Conservation (phyloP, 2,113 vertebrate genomes). For the Notechis scutatus region DNA sequence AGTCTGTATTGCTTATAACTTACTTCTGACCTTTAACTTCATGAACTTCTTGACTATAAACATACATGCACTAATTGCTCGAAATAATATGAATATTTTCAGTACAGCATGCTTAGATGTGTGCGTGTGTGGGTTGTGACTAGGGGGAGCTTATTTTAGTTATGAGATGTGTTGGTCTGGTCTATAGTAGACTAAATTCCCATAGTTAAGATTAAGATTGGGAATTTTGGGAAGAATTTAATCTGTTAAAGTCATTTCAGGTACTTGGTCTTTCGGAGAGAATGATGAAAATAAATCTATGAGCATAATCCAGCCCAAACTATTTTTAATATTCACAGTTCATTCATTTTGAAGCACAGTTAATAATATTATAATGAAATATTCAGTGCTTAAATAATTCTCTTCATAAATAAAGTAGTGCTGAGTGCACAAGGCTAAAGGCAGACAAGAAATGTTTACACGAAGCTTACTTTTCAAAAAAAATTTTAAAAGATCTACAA, state of each 20-base stretch:
- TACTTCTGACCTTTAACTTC: background rate
- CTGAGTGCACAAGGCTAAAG: background rate
- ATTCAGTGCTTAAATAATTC: background rate
- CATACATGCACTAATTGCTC: background rate
- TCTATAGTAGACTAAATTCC: background rate
- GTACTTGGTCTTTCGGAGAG: background rate
- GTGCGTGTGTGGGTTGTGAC: background rate
- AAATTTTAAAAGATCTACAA: conserved; percentile 9
- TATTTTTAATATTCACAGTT: conserved; percentile 10
- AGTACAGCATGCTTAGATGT: background rate
- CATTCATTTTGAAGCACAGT: background rate
- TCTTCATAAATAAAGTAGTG: background rate
- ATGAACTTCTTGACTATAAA: background rate
- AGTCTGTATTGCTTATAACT: background rate
- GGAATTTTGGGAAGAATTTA: background rate
- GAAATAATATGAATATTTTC: background rate
- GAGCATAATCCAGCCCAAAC: background rate
- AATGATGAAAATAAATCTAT: background rate
- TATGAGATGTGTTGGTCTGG: background rate
- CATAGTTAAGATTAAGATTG: background rate
- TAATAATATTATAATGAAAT: background rate
- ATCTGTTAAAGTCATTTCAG: background rate
- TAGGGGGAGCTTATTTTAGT: background rate
- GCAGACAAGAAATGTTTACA: background rate
- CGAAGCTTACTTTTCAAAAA: background rate